Base-by-base conservation (phyloP, 2,797 vertebrate species). In the Galagoides demidoff region DNA sequence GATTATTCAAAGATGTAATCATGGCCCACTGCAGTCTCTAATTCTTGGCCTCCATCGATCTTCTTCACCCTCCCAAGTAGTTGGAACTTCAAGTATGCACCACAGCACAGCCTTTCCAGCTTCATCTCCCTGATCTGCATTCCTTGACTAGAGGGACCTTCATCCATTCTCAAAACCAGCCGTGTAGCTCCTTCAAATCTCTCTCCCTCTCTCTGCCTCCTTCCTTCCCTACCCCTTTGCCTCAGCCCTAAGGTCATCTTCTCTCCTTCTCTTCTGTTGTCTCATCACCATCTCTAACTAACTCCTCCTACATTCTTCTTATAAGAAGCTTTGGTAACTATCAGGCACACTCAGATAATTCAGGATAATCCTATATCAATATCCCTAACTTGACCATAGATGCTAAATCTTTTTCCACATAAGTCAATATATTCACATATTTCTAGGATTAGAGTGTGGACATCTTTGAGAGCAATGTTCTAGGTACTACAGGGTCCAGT, bases 221-320 rank as follows among this genome's bases (percentile, higher is more conserved):
- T n/a, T 9, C 3, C 1, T 16, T 4, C 22, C 13, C 2, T 6
- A 3, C 0, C 22, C 1, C 13, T 43, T 23, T 43, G 27, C 10
- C 82, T 81, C 43, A 25, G 23, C 34, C 17, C 16, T 39, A 22
- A 37, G 0, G 5, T 17, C 25, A n/a, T 1, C 70, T 17, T 74
- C 19, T 85, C 11, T 79, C 7, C 19, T 3, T 79, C 13, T 34
- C 19, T 70, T 52, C 0, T 31, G 0, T 29, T 17, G 8, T 27
- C 11, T 4, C 4, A 5, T 55, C 4, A 5, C 29, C 29, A 16
- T 34, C 84, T 84, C 31, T 49, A n/a, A 13, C 14, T 20, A 27
- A 83, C 19, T 23, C 27, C 16, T 63, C 31, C 11, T 63, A 0
- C 0, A 23, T 57, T 2, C 27, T 16, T 57, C 11, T 59, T 39